Evolutionary conservation across 1,140 invertebrate genomes (phyloP).

Genomic region (Aphaenogaster floridana): DNA sequence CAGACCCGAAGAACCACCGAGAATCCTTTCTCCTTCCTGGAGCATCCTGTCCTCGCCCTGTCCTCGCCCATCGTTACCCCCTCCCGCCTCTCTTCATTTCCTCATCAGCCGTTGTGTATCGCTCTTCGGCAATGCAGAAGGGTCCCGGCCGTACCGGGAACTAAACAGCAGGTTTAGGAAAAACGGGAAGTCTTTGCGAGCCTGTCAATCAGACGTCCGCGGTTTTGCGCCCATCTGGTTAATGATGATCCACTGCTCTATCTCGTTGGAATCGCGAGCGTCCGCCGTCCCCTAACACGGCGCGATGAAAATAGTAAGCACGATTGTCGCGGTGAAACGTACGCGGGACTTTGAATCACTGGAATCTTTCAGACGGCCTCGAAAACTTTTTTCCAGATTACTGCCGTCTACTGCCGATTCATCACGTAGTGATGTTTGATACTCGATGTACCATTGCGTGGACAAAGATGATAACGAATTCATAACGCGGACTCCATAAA

Average conservation of each 20-base stretch:
- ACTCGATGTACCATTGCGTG: not conserved
- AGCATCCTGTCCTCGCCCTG: slow-evolving; percentile 49
- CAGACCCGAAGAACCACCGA: slow-evolving; percentile 74
- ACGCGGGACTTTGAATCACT: slow-evolving; percentile 18
- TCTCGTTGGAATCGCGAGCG: slow-evolving; percentile 72
- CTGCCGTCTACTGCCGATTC: slow-evolving; percentile 32
- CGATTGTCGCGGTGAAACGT: slow-evolving; percentile 53
- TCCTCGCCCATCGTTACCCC: slow-evolving; percentile 43
- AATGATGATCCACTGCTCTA: slow-evolving; percentile 84
- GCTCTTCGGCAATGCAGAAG: slow-evolving; percentile 72
- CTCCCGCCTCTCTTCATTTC: slow-evolving; percentile 38
- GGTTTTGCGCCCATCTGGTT: slow-evolving; percentile 82
- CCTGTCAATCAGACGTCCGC: slow-evolving; percentile 83
- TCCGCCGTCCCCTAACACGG: slow-evolving; percentile 54
- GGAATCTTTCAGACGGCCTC: slow-evolving; percentile 55
- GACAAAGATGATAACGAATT: slow-evolving; percentile 51
- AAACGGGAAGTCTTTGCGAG: slow-evolving; percentile 82
- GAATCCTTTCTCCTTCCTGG: slow-evolving; percentile 69
- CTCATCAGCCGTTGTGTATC: slow-evolving; percentile 65
- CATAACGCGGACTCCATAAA: slow-evolving; percentile 18
- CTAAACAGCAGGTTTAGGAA: slow-evolving; percentile 79
- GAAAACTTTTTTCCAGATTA: slow-evolving; percentile 37
- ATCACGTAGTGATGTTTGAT: slow-evolving; percentile 34
- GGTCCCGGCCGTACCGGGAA: slow-evolving; percentile 79
- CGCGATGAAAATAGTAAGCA: slow-evolving; percentile 70